Base-by-base conservation (phyloP, 2,888 invertebrate genomes). In the Pterobdella sp. region DNA sequence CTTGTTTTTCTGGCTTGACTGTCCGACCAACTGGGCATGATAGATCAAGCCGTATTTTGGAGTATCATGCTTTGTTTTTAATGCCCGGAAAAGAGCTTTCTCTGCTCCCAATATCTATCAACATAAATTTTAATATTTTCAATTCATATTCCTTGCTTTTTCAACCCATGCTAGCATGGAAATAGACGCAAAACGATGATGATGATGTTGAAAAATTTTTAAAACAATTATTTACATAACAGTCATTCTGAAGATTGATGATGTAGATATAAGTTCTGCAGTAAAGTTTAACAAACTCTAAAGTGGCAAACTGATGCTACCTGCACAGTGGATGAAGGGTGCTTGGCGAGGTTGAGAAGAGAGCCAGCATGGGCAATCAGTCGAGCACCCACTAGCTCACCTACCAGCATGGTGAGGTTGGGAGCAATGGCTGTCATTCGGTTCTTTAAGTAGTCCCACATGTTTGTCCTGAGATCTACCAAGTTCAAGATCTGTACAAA, bases 371-470 rank as follows among this genome's bases (percentile, higher is more conserved):
- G 96, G 0, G 97, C 90, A 79, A 99, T 96, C 1, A 99, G 87
- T 72, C 97, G 87, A 2, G 98, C 98, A 22, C 97, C 98, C 18
- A 99, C 93, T 65, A 96, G 88, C 81, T 99, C 98, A 7, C 98
- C 98, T 0, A 98, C 92, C 32, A 99, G 85, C 34, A 94, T 90
- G 0, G 95, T 94, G 64, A 99, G 85, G 86, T 98, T 98, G 0
- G 98, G 98, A 0, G 98, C 97, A 87, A 98, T 92, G 0, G 97
- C 95, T 89, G 92, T 90, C 98, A 98, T 99, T 78, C 97, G 87
- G 34, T 94, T 91, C 82, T 93, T 94, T 65, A 99, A 86, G 82
- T 99, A 98, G 76, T 87, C 94, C 76, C 91, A 93, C 73, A 99
- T 85, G 83, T 95, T 92, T 31, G 90, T 86, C 76, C 97, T 88